These are phyloP conservation scores for Forbesichthys agassizii DNA, from an alignment of 2,113 vertebrate species.

Conservation along the genomic window DNA sequence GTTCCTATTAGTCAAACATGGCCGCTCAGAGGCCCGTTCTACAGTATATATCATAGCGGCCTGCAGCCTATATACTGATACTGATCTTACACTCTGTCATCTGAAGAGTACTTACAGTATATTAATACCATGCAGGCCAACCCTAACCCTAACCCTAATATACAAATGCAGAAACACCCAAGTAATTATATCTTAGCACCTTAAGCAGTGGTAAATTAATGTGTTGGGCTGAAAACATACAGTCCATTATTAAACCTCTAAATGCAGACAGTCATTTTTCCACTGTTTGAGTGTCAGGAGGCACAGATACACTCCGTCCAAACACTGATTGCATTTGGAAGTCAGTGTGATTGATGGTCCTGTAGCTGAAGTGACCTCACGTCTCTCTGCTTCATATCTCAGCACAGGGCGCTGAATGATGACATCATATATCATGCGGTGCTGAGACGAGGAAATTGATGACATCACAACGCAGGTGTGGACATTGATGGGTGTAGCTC, in stretches of 20 bases:
- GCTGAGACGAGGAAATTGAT: constrained; percentile 27
- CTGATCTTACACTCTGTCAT: constrained; percentile 7
- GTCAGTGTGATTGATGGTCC: constrained; percentile 45
- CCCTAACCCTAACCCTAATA: background rate
- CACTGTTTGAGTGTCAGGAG: constrained; percentile 35
- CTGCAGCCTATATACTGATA: constrained; percentile 24
- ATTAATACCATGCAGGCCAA: background rate
- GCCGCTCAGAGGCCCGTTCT: constrained; percentile 43
- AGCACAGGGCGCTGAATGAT: constrained; percentile 29
- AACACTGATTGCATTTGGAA: constrained; percentile 20
- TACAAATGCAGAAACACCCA: constrained; percentile 7
- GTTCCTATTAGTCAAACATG: constrained; percentile 66
- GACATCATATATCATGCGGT: constrained; percentile 41
- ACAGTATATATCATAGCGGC: constrained; percentile 5
- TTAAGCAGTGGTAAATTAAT: constrained; percentile 29
- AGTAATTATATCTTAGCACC: constrained; percentile 15
- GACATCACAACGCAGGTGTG: constrained; percentile 47
- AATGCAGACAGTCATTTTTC: constrained; percentile 29
- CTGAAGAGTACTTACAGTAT: background rate
- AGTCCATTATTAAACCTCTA: constrained; percentile 43
- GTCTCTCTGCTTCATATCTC: constrained; percentile 36
- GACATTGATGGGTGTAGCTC: constrained; percentile 28
- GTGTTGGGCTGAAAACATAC: constrained; percentile 37
- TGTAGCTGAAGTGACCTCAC: constrained; percentile 42
- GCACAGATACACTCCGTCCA: constrained; percentile 18